These are phyloP conservation scores for Dermatemys mawii DNA, from an alignment of 2,113 vertebrate species.

Conservation along the genomic window DNA sequence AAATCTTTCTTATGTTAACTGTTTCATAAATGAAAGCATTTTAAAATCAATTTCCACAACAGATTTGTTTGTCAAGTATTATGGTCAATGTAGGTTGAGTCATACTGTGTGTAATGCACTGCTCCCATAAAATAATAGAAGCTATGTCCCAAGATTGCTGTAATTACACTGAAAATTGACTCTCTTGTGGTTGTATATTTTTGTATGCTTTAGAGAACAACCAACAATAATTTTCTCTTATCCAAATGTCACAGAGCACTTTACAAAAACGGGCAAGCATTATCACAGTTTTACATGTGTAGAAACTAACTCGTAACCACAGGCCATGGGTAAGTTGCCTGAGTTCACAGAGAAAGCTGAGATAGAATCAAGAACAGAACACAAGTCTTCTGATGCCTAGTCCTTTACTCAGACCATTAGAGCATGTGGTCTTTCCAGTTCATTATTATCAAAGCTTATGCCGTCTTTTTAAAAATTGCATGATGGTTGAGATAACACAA, in stretches of 20 bases:
- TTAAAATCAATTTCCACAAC: neutral
- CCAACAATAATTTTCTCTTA: neutral
- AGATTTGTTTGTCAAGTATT: neutral
- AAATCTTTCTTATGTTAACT: neutral
- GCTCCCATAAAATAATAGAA: neutral
- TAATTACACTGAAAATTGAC: conserved; percentile 20
- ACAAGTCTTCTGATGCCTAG: neutral
- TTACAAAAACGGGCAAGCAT: neutral
- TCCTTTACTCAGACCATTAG: neutral
- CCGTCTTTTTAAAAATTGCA: conserved; percentile 1
- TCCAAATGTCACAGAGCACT: neutral
- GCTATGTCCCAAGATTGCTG: neutral
- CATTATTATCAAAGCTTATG: neutral
- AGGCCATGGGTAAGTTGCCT: neutral
- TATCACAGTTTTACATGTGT: neutral
- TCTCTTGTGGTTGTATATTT: neutral
- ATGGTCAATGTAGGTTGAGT: neutral
- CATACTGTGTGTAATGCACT: neutral
- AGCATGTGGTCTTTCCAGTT: neutral
- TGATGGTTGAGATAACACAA: neutral
- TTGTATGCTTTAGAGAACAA: neutral
- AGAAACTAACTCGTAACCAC: neutral
- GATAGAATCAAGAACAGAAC: neutral
- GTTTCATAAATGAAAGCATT: neutral
- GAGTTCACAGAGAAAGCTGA: neutral